Conservation (phyloP, 2,113 vertebrate species). For the Trinectes maculatus region DNA sequence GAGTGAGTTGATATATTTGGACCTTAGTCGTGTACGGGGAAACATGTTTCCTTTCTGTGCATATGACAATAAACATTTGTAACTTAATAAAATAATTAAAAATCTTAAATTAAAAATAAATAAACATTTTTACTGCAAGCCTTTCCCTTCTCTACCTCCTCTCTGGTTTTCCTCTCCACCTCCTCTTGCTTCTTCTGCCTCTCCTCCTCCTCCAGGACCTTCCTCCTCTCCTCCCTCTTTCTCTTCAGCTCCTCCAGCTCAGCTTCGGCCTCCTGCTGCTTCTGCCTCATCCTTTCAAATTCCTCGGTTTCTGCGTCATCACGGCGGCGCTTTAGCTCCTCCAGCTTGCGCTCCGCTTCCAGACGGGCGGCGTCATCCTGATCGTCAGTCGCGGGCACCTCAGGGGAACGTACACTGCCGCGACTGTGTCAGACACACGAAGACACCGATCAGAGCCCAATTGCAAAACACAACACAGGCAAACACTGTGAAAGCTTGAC, state of each 20-base stretch:
- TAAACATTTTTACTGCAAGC: background rate
- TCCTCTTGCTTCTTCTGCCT: constrained; percentile 90
- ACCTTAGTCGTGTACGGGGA: too few species aligned
- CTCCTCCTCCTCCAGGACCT: constrained; percentile 94
- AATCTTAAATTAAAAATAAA: background rate
- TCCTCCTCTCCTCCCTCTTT: constrained; percentile 92
- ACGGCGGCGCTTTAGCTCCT: constrained; percentile 90
- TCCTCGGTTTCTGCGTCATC: constrained; percentile 91
- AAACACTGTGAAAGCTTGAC: background rate
- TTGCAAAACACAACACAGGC: background rate
- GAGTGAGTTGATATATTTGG: too few species aligned
- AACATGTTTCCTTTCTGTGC: too few species aligned
- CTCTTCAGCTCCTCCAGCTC: constrained; percentile 96
- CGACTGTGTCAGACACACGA: constrained; percentile 72
- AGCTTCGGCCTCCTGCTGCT: constrained; percentile 89
- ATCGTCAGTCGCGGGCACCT: constrained; percentile 74
- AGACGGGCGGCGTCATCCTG: constrained; percentile 80
- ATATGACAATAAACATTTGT: too few species aligned
- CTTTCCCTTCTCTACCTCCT: constrained; percentile 84
- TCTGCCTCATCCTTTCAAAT: constrained; percentile 91
- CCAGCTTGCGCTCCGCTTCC: constrained; percentile 89
- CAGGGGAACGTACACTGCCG: constrained; percentile 74
- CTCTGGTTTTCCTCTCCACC: constrained; percentile 86
- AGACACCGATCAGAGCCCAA: constrained; percentile 22
- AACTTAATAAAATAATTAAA: too few species aligned